phyloP scores from a whole-genome alignment of 2,888 invertebrate genomes.

The Napeogenes inachia region DNA sequence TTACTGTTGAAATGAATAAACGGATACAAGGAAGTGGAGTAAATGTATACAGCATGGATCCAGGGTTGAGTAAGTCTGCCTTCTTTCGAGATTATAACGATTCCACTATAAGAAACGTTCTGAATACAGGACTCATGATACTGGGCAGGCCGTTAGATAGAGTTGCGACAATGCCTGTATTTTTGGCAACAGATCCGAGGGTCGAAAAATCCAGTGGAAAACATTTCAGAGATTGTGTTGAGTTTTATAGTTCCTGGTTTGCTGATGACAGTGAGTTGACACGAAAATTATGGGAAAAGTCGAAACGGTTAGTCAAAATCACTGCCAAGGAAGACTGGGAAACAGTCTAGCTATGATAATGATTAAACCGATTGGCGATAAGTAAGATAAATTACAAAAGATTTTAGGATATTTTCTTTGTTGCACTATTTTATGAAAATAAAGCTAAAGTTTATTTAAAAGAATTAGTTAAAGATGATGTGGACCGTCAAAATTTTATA shows the following conservation, averaged over 20 bases:
- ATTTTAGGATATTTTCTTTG: too few species aligned
- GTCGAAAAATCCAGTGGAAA: constrained; percentile 49
- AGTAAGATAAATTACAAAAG: too few species aligned
- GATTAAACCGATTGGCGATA: too few species aligned
- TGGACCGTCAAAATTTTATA: too few species aligned
- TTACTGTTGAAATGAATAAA: constrained; percentile 73
- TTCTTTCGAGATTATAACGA: constrained; percentile 80
- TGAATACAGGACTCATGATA: constrained; percentile 41
- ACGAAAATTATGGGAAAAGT: constrained; percentile 47
- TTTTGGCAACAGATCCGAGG: constrained; percentile 48
- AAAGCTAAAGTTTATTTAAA: too few species aligned
- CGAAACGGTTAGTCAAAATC: constrained; percentile 49
- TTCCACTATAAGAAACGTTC: constrained; percentile 33
- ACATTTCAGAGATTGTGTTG: constrained; percentile 56
- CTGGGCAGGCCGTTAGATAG: constrained; percentile 46
- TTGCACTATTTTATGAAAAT: too few species aligned
- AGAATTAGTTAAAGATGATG: too few species aligned
- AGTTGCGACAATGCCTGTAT: constrained; percentile 55
- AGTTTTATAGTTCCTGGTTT: constrained; percentile 64
- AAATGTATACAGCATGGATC: constrained; percentile 88
- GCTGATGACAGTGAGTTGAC: constrained; percentile 46
- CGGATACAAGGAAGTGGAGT: constrained; percentile 71
- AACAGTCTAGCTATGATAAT: background rate
- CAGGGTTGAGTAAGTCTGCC: constrained; percentile 86
- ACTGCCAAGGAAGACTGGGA: constrained; percentile 56